Percentiles rank a stretch among this genome's conserved stretches.
Evolutionary conservation across 2,797 vertebrate genomes (phyloP).

Genomic region (Gadopsis bispinosus): DNA sequence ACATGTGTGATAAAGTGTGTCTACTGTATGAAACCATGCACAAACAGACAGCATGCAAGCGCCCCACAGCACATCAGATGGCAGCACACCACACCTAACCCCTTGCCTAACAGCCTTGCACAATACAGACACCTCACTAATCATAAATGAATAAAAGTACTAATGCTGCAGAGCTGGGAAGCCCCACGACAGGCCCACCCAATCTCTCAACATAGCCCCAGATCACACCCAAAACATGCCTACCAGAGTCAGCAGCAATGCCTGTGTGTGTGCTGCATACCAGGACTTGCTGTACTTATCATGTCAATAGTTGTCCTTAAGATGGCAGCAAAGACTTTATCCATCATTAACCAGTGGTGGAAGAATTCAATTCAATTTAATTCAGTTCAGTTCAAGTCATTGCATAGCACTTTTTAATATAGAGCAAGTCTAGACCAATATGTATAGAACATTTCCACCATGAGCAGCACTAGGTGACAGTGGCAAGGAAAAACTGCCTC

Average conservation of each 20-base stretch:
- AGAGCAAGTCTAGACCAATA: too few species aligned
- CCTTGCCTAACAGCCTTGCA: background rate
- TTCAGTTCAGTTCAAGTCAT: too few species aligned
- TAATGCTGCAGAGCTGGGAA: background rate
- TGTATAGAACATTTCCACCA: too few species aligned
- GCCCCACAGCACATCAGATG: background rate
- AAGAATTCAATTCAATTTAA: too few species aligned
- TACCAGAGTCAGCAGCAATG: background rate
- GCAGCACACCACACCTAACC: background rate
- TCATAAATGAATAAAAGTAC: background rate
- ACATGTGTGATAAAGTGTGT: background rate
- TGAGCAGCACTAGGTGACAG: too few species aligned
- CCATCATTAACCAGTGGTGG: background rate
- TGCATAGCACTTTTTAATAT: too few species aligned
- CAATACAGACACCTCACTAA: background rate
- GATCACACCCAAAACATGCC: background rate
- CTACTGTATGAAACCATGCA: background rate
- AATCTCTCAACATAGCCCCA: background rate
- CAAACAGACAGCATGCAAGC: background rate
- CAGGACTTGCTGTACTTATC: background rate
- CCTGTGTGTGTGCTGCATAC: background rate
- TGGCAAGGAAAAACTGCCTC: too few species aligned
- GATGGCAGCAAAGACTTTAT: slow-evolving; percentile 29
- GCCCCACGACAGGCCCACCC: background rate
- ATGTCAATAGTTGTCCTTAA: slow-evolving; percentile 19